Base-by-base conservation (phyloP, 2,888 invertebrate species). In the Amphipoea lucens region DNA sequence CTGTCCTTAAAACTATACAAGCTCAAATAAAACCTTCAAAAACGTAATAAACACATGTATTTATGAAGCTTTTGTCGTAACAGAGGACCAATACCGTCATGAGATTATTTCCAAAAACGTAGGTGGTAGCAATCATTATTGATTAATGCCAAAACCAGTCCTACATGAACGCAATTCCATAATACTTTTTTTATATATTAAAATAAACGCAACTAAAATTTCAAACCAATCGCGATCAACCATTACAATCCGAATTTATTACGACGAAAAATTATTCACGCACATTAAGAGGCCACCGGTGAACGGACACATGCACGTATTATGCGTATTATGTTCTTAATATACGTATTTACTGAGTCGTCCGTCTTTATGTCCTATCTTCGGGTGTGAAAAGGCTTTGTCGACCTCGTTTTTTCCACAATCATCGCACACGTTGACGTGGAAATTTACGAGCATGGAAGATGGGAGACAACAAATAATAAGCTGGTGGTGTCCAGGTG, bases 381-480 rank as follows among this genome's bases (percentile, higher is more conserved):
- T 90, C 90, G 92, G 93, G 96, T 95, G 96, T 96, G 95, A 95
- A 96, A 95, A 94, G 96, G 95, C 93, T 95, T 96, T 95, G 95
- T 95, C 92, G 94, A 93, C 92, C 93, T 94, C 92, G 90, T 95
- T 96, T 96, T 96, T 96, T 95, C 94, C 93, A 95, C 94, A 94
- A 95, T 94, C 96, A 94, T 96, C 96, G 96, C 96, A 96, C 96
- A 96, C 96, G 96, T 96, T 96, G 96, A 95, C 96, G 94, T 93
- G 95, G 93, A 96, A 96, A 96, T 97, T 97, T 97, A 97, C 96
- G 96, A 96, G 96, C 96, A 95, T 95, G 94, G 95, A 95, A 86
- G 95, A 96, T 96, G 95, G 95, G 95, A 96, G 96, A 96, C 96
- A 96, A 96, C 96, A 96, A 96, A 96, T 96, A 96, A 96, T 95